Base-by-base conservation (phyloP, 2,888 invertebrate species). In the Vanessa cardui region DNA sequence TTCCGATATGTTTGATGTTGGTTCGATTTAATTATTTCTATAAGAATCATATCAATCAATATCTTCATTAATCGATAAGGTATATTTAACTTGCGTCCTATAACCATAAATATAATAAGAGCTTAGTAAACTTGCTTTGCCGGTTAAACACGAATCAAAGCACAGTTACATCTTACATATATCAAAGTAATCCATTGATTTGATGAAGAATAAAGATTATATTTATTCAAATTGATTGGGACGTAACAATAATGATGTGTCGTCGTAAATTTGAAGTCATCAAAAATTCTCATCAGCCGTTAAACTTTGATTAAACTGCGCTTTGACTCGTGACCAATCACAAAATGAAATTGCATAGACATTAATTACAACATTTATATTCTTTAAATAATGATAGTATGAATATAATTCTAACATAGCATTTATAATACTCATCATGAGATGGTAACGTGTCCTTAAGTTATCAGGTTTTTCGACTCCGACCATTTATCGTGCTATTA, bases 391-490 rank as follows among this genome's bases (percentile, higher is more conserved):
- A 68, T 71, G 69, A 62, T 64, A 18, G 52, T 39, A 64, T 52
- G 63, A 70, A 63, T 63, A 65, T 67, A 70, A 58, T n/a, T 66
- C 54, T 60, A 67, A 47, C 39, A 64, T n/a, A 60, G 62, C 59
- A 62, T 56, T 64, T 52, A 47, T 65, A 69, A 62, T 54, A 66
- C 46, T 52, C 47, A 66, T n/a, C 26, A 73, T 73, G 72, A 78
- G 75, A 82, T 73, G 73, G 78, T 76, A 76, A 72, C 65, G 63
- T 71, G 64, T 72, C 68, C 78, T 83, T 85, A 85, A 81, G 72
- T 83, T 83, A 82, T 87, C 88, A 90, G 90, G 89, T 90, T 88
- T 73, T 74, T 80, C 64, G 90, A 90, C 90, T 91, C 89, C 83
- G 88, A 86, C 77, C 73, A 70, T 70, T 66, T 74, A 65, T 70